A percentile compares a stretch with the other conserved stretches of the same genome.
phyloP scores from a whole-genome alignment of 2,113 vertebrate species.

The Microcebus tavaratra region DNA sequence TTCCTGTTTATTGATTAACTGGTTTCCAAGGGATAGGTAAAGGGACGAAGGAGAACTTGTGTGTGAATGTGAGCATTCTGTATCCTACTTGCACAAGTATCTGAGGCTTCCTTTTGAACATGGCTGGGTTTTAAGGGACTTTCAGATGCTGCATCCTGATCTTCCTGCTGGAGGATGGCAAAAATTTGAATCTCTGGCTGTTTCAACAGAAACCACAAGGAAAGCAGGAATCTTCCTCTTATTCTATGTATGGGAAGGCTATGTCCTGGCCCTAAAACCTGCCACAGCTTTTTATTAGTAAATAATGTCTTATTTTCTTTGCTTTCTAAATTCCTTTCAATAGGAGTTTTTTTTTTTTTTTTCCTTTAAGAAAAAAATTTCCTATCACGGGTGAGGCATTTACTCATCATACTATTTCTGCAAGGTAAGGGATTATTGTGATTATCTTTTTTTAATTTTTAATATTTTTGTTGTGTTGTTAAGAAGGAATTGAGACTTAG shows the following conservation, averaged over 20 bases:
- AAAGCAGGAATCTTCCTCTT: neutral
- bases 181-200: neutral
- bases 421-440: neutral
- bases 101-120: neutral
- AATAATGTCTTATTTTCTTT: neutral
- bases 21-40: neutral
- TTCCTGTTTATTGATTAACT: constrained; percentile 27
- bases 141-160: neutral
- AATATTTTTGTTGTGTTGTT: neutral
- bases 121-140: neutral
- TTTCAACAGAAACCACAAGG: constrained; percentile 10
- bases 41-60: neutral
- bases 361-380: neutral
- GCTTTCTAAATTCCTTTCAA: neutral
- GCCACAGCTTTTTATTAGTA: neutral
- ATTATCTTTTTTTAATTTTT: neutral
- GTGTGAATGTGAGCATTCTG: neutral
- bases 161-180: neutral
- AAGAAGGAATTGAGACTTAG: neutral
- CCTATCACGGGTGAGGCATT: neutral
- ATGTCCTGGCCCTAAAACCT: neutral
- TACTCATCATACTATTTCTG: neutral
- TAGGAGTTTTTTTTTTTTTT: neutral
- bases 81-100: neutral
- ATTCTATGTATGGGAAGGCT: neutral